These are phyloP conservation scores for Drosophila subpulchrella DNA, from an alignment of 1,140 invertebrate species.

Conservation along the genomic window DNA sequence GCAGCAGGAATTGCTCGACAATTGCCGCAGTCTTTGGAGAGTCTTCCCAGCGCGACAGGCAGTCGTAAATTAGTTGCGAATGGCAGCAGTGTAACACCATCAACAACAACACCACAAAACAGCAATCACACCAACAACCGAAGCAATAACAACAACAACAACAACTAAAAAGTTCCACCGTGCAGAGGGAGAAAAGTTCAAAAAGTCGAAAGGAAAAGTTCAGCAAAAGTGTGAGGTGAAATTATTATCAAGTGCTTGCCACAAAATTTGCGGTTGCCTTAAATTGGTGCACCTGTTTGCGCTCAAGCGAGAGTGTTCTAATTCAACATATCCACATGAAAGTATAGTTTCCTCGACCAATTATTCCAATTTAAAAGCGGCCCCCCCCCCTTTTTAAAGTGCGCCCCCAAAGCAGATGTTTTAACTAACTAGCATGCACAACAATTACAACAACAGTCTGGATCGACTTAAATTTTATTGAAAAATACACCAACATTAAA, in stretches of 20 bases:
- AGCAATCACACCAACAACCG: slow-evolving; percentile 24
- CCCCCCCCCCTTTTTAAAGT: too few species aligned
- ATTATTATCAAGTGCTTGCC: slow-evolving; percentile 40
- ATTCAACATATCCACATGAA: slow-evolving; percentile 5
- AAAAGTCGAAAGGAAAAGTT: slow-evolving; percentile 51
- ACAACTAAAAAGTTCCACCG: slow-evolving; percentile 12
- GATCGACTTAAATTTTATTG: too few species aligned
- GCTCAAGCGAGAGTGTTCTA: neutral
- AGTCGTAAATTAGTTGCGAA: slow-evolving; percentile 76
- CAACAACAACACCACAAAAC: slow-evolving; percentile 20
- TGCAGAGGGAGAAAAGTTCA: slow-evolving; percentile 57
- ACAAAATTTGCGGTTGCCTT: slow-evolving; percentile 29
- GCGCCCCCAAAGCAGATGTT: neutral
- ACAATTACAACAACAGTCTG: neutral
- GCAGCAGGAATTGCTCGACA: slow-evolving; percentile 47
- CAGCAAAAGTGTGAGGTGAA: slow-evolving; percentile 40
- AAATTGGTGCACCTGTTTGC: slow-evolving; percentile 40
- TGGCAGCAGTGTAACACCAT: slow-evolving; percentile 52
- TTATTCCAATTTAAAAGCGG: neutral
- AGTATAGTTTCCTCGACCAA: neutral
- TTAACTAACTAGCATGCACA: neutral
- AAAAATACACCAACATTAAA: too few species aligned
- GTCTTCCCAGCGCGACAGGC: slow-evolving; percentile 53
- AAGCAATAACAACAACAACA: slow-evolving; percentile 2
- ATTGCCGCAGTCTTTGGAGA: slow-evolving; percentile 75